Evolutionary conservation across 2,888 invertebrate species (phyloP), one percentile per base, ranked within the genome.

Genomic region (Erebia aethiops): DNA sequence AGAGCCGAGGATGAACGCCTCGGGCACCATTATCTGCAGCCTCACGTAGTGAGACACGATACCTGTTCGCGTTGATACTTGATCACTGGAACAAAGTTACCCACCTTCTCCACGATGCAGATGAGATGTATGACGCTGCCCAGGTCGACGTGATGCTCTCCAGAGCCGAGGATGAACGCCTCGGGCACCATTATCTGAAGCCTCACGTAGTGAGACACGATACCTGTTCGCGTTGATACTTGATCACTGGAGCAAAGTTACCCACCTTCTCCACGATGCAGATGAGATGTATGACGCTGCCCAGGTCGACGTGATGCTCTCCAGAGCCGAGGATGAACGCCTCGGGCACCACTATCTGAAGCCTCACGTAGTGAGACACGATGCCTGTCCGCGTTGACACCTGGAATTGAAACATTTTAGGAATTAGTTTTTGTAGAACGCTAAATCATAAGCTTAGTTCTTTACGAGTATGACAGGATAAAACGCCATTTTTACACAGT

Each of bases 241-340:
- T 98, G 95, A 56, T 26, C 21, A 21, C 21, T 21, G 21, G 21
- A 21, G 1, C 26, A 26, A 26, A 26, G 26, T 26, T 26, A 56
- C 21, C 9, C 35, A 98, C 98, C 96, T 98, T 98, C 91, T 98
- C 98, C 86, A 98, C 98, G 84, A 98, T 96, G 94, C 98, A 98
- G 79, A 97, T 97, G 82, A 98, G 96, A 87, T 96, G 97, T 90
- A 98, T 98, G 82, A 97, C 96, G 89, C 98, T 98, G 82, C 98
- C 98, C 81, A 97, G 95, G 85, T 98, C 98, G 75, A 98, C 98
- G 87, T 98, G 98, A 86, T 98, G 97, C 85, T 98, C 98, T n/a
- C 97, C 97, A 60, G 96, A 96, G 76, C 97, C 97, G 82, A 98
- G 95, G 84, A 98, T 98, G 87, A 97, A 97, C 74, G 98, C 98